A percentile compares a stretch with the other conserved stretches of the same genome.
Evolutionary conservation across 37 sponge, comb jelly and placozoan genomes (phyloP).

Genomic region (Corticium candelabrum): DNA sequence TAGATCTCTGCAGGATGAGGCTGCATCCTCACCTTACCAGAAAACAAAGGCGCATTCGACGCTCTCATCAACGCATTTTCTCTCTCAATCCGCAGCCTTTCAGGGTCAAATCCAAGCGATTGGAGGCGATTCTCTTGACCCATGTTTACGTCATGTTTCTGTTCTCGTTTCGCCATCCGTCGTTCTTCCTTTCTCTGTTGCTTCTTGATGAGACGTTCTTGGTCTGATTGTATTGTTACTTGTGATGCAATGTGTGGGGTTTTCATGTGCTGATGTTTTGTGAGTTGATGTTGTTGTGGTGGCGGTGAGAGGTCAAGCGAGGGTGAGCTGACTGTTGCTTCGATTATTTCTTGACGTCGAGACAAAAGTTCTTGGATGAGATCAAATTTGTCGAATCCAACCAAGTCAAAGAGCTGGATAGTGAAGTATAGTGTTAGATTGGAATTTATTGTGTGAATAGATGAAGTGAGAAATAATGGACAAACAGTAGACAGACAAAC

Average conservation of each 20-base stretch:
- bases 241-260: background rate
- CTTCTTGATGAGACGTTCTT: conserved; percentile 68
- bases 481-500: no score
- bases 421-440: background rate
- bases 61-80: conserved; percentile 65
- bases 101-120: no score
- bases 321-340: conserved; percentile 16
- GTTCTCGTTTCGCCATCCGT: conserved; percentile 30
- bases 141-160: conserved; percentile 14
- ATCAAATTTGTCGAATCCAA: conserved; percentile 73
- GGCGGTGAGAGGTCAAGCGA: no score
- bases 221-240: conserved; percentile 50
- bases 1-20: conserved; percentile 18
- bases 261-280: no score
- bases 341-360: conserved; percentile 42
- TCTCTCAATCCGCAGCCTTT: no score
- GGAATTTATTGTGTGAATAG: no score
- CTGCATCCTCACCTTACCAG: background rate
- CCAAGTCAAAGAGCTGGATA: conserved; percentile 63
- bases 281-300: no score
- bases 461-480: no score
- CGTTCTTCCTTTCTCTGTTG: conserved; percentile 58
- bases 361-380: conserved; percentile 63
- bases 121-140: no score
- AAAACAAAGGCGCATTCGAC: conserved; percentile 40